A percentile compares a stretch with the other conserved stretches of the same genome.
Evolutionary conservation across 1,140 invertebrate species (phyloP).

Genomic region (Andricus grossulariae): DNA sequence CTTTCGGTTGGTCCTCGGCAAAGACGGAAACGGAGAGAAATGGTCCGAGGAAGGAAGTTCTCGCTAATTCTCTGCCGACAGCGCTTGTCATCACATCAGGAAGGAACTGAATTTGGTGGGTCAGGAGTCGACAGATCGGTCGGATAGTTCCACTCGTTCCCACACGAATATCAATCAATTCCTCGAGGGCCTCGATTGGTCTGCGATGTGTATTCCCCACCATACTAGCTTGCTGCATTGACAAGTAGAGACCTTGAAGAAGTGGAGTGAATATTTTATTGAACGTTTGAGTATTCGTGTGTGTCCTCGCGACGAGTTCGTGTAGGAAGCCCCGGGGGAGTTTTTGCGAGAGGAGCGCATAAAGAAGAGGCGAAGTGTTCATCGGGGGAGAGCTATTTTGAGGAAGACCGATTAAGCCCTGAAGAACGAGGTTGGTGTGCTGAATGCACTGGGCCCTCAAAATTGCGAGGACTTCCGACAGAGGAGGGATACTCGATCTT

Average conservation of each 20-base stretch:
- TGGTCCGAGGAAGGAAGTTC: conserved; percentile 90
- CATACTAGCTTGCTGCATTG: conserved; percentile 83
- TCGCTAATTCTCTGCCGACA: conserved; percentile 87
- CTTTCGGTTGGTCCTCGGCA: conserved; percentile 92
- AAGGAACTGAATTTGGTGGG: conserved; percentile 85
- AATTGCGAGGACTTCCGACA: conserved; percentile 77
- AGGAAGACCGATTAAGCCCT: conserved; percentile 76
- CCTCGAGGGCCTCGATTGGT: conserved; percentile 81
- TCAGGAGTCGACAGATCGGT: conserved; percentile 88
- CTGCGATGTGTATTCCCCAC: conserved; percentile 83
- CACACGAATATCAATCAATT: conserved; percentile 83
- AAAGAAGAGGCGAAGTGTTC: conserved; percentile 77
- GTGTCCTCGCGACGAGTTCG: conserved; percentile 79
- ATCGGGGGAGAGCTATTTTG: conserved; percentile 50
- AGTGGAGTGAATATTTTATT: conserved; percentile 83
- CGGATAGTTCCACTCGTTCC: conserved; percentile 77
- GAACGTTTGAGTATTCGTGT: conserved; percentile 77
- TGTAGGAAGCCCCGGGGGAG: conserved; percentile 82
- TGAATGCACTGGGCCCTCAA: conserved; percentile 81
- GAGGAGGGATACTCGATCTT: conserved; percentile 78
- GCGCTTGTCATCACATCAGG: conserved; percentile 83
- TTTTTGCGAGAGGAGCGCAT: conserved; percentile 80
- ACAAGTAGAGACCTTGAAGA: conserved; percentile 81
- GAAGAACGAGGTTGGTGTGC: conserved; percentile 79
- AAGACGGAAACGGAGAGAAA: conserved; percentile 94